Evolutionary conservation across 2,888 invertebrate genomes (phyloP), one percentile per base, ranked within the genome.

Genomic region (Calliopum simillimum): DNA sequence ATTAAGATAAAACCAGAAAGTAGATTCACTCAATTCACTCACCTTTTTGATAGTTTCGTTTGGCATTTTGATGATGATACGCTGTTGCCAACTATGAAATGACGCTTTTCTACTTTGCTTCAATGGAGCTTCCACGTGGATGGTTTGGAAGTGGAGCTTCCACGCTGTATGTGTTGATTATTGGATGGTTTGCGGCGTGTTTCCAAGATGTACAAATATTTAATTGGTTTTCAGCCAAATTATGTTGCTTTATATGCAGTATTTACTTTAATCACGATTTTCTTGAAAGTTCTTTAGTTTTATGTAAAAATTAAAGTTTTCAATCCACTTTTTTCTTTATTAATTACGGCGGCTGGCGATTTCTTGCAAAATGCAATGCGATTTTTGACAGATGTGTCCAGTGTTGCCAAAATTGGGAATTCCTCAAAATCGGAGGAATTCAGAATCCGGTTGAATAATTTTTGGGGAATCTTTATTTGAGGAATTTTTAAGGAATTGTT

Each of bases 41-140:
- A 85, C 85, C 76, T 84, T 85, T 43, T 75, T 76, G 62, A 84
- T 77, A 25, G 84, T 85, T 71, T 85, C 85, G 72, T 80, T 82
- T 41, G 84, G 80, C 85, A 85, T 85, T 71, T 76, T 79, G 16
- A 21, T 46, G 41, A 55, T 63, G 33, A 33, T 33, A 25, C 56
- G 23, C 53, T 53, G 19, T 53, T 19, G n/a, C 4, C 19, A 53
- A 53, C 19, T 12, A 14, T 13, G 19, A 12, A 21, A 53, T 53
- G 16, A 21, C 13, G 14, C n/a, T 3, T 3, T 53, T 4, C 16
- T 23, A n/a, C 53, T 19, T 12, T 19, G 16, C 13, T 53, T n/a
- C 12, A 53, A n/a, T 53, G 12, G 23, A 19, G 19, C 3, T 19
- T 16, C 19, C 23, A 12, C 12, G 53, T 21, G 19, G 14, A 12